phyloP scores from a whole-genome alignment of 2,888 invertebrate genomes.

The Leptogaster cylindrica region DNA sequence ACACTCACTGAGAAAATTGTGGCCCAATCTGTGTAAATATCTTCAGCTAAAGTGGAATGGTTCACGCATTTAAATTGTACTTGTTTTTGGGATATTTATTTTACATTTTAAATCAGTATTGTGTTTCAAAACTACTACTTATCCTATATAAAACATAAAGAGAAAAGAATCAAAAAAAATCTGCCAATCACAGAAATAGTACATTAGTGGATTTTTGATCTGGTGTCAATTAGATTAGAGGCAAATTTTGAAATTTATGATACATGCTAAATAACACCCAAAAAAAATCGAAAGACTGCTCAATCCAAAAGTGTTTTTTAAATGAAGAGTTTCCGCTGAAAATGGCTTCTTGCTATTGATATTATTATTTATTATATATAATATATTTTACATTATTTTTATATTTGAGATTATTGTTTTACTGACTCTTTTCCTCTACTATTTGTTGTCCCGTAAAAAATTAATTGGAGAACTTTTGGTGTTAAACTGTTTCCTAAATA shows the following conservation, averaged over 20 bases:
- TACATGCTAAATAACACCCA: not conserved
- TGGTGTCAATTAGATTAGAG: slow-evolving; percentile 6
- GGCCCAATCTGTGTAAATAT: no score
- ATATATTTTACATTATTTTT: not conserved
- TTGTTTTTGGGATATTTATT: no score
- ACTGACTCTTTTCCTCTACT: not conserved
- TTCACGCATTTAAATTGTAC: no score
- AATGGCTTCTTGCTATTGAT: not conserved
- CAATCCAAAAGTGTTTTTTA: not conserved
- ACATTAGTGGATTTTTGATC: no score
- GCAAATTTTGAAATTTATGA: not conserved
- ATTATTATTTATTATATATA: not conserved
- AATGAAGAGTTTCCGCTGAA: not conserved
- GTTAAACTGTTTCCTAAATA: no score
- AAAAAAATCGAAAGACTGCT: not conserved
- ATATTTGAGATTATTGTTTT: not conserved
- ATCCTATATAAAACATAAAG: no score
- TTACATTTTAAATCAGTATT: no score
- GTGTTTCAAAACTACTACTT: no score
- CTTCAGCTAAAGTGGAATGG: not conserved
- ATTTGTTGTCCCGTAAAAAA: not conserved
- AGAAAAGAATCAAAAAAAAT: slow-evolving; percentile 3
- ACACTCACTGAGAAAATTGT: no score
- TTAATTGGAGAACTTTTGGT: not conserved
- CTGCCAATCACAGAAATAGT: no score